Conservation (phyloP, 2,113 vertebrate genomes). For the Passer domesticus region DNA sequence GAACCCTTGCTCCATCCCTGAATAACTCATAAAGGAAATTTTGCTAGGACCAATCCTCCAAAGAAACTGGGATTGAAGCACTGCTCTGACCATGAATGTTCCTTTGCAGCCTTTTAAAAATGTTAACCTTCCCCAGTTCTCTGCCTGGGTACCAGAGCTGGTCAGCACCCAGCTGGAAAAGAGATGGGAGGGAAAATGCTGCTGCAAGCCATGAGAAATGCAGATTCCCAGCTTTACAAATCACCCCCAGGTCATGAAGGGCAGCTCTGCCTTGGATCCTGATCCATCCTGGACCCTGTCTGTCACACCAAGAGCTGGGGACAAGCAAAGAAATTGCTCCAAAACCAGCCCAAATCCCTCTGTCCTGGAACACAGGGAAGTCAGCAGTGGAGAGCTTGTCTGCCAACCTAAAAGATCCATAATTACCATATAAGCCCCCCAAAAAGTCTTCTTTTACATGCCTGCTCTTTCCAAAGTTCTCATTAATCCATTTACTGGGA, state of each 20-base stretch:
- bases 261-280: not conserved
- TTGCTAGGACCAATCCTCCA: not conserved
- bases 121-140: not conserved
- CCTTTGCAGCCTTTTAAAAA: not conserved
- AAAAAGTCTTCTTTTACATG: rapidly evolving
- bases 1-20: not conserved
- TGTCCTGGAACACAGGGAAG: not conserved
- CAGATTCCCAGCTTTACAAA: not conserved
- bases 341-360: not conserved
- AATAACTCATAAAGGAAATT: not conserved
- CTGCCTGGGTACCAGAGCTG: not conserved
- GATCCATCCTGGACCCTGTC: not conserved
- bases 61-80: rapidly evolving
- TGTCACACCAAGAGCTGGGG: not conserved
- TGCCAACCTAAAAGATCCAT: not conserved
- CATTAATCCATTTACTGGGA: not conserved
- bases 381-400: not conserved
- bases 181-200: not conserved
- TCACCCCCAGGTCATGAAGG: not conserved
- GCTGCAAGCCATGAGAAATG: not conserved
- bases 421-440: not conserved
- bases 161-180: not conserved
- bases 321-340: not conserved
- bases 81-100: not conserved
- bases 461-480: not conserved